Percentiles rank a stretch among this genome's conserved stretches.
These are phyloP conservation scores for Rhea pennata DNA, from an alignment of 2,113 vertebrate genomes.

Conservation along the genomic window DNA sequence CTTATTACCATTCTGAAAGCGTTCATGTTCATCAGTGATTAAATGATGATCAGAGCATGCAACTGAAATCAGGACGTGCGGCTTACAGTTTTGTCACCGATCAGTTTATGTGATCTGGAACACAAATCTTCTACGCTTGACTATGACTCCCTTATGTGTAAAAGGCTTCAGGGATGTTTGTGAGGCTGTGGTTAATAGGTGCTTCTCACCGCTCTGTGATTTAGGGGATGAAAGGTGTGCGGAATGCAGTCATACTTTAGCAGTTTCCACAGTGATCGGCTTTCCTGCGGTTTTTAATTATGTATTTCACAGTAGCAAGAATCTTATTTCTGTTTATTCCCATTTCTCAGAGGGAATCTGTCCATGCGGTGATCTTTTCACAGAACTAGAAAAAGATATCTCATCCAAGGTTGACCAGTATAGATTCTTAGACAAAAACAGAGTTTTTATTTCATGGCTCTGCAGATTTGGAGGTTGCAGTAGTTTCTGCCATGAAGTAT, in stretches of 20 bases:
- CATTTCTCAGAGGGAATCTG: background rate
- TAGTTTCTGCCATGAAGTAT: background rate
- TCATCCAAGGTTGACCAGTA: background rate
- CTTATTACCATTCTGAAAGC: background rate
- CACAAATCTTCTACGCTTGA: background rate
- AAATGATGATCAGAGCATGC: background rate
- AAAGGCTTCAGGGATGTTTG: background rate
- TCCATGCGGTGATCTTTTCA: background rate
- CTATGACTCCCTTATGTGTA: background rate
- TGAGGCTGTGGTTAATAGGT: background rate
- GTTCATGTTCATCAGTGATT: background rate
- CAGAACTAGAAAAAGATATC: background rate
- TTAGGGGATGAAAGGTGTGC: conserved; percentile 5
- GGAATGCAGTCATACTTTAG: background rate
- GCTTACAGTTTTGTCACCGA: background rate
- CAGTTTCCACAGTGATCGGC: background rate
- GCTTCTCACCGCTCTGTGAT: background rate
- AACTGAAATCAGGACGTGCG: background rate
- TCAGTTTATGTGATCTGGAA: background rate
- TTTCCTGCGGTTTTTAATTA: conserved; percentile 41
- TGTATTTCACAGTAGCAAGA: background rate
- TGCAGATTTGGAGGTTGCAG: background rate
- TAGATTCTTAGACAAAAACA: background rate
- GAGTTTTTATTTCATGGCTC: background rate
- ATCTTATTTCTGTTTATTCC: conserved; percentile 24